Evolutionary conservation across 2,888 invertebrate species (phyloP).

Genomic region (Hirtodrosophila trivittata): DNA sequence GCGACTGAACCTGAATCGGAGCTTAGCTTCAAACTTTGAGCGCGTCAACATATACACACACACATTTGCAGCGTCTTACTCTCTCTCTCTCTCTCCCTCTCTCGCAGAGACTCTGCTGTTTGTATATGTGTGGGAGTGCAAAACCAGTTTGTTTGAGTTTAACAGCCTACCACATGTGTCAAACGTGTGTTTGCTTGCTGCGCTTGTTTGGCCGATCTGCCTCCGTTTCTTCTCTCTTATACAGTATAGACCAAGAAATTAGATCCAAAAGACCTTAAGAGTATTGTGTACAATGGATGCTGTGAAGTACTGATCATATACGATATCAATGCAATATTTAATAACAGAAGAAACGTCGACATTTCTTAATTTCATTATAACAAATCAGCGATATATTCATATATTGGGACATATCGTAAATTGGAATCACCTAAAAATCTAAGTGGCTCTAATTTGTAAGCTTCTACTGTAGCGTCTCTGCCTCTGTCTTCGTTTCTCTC

Average conservation of each 20-base stretch:
- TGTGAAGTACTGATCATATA: too few species aligned
- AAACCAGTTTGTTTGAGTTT: slow-evolving; percentile 71
- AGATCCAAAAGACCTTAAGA: too few species aligned
- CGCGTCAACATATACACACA: slow-evolving; percentile 21
- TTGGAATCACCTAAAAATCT: too few species aligned
- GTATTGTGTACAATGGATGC: too few species aligned
- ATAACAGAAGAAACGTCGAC: too few species aligned
- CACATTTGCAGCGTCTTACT: neutral
- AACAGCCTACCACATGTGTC: slow-evolving; percentile 47
- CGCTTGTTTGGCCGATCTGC: slow-evolving; percentile 33
- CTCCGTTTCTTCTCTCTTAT: slow-evolving; percentile 21
- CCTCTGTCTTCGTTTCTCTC: slow-evolving; percentile 1
- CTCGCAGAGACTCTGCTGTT: slow-evolving; percentile 7
- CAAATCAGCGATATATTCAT: too few species aligned
- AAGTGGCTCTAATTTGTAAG: too few species aligned
- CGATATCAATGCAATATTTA: too few species aligned
- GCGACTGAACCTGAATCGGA: slow-evolving; percentile 56
- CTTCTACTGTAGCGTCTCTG: too few species aligned
- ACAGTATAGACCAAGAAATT: too few species aligned
- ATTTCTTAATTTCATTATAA: too few species aligned
- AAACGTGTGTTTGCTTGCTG: slow-evolving; percentile 42
- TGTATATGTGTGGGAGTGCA: slow-evolving; percentile 64
- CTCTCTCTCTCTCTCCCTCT: slow-evolving; percentile 7
- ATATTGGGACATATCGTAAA: too few species aligned
- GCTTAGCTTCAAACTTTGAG: slow-evolving; percentile 52